These are phyloP conservation scores for Gymnoscelis rufifasciata DNA, from an alignment of 2,888 invertebrate species.

Conservation along the genomic window DNA sequence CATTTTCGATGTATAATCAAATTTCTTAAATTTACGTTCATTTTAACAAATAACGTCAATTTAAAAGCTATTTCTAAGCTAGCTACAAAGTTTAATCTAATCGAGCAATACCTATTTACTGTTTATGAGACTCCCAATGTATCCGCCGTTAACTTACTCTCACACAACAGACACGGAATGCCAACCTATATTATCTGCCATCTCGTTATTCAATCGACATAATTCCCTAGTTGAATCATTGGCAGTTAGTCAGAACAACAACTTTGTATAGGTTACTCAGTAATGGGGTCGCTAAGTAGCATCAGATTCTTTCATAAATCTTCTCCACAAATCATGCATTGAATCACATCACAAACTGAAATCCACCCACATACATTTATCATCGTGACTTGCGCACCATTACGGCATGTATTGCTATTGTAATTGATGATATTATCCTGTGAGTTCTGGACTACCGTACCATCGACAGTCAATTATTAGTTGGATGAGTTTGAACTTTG, in stretches of 20 bases:
- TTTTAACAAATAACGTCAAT: too few relatives aligned
- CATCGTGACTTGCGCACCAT: constrained; percentile 11
- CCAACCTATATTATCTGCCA: background rate
- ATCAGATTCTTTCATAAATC: constrained; percentile 8
- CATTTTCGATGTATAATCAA: too few relatives aligned
- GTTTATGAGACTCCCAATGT: too few relatives aligned
- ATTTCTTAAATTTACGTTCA: too few relatives aligned
- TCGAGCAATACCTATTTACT: too few relatives aligned
- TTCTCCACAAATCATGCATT: constrained; percentile 14
- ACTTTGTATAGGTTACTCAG: background rate
- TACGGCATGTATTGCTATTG: constrained; percentile 9
- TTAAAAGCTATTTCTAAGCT: too few relatives aligned
- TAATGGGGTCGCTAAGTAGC: constrained; percentile 1
- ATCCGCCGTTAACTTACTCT: too few relatives aligned
- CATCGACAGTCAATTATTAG: constrained; percentile 9
- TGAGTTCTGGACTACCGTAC: background rate
- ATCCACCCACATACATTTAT: constrained; percentile 23
- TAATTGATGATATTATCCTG: constrained; percentile 8
- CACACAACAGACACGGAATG: background rate
- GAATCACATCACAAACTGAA: constrained; percentile 16
- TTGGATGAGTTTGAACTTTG: constrained; percentile 5
- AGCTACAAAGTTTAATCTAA: too few relatives aligned
- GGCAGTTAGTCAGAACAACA: constrained; percentile 3
- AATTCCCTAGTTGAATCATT: constrained; percentile 10
- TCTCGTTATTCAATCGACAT: constrained; percentile 3